A percentile compares a stretch with the other conserved stretches of the same genome.
These are phyloP conservation scores for human DNA, from an alignment of 2,113 vertebrate species.

Conservation along the genomic window GRCh38 chr6:42083501-42084000, in stretches of 20 bases:
- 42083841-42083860: rapidly evolving
- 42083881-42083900: rapidly evolving
- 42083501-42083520: background rate
- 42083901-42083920: too few species aligned
- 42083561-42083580: background rate
- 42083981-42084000: too few species aligned
- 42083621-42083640: background rate
- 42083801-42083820: background rate
- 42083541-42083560: background rate
- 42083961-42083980: too few species aligned
- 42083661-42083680: background rate
- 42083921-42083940: too few species aligned
- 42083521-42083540: background rate
- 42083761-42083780: background rate
- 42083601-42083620: too few species aligned
- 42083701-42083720: too few species aligned
- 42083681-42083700: rapidly evolving
- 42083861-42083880: background rate
- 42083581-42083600: background rate
- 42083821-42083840: background rate
- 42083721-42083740: background rate
- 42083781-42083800: background rate
- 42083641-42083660: rapidly evolving
- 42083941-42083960: too few species aligned
- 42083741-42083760: background rate